Conservation (phyloP, 1,140 invertebrate genomes). For the Leptinotarsa defecta region DNA sequence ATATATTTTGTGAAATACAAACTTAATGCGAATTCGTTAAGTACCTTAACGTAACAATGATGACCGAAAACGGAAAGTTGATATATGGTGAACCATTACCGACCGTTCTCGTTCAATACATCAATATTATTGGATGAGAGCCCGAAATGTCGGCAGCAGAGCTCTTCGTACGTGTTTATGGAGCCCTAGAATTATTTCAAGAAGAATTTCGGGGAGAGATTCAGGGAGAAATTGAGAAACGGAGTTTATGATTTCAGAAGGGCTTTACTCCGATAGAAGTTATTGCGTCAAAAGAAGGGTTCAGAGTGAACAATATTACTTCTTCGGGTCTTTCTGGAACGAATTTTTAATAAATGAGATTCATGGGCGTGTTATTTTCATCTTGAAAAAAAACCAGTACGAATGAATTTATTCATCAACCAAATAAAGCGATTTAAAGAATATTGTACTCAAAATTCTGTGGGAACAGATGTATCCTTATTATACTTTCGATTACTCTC, state of each 20-base stretch:
- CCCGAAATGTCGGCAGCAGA: background rate
- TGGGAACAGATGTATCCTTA: too few relatives aligned
- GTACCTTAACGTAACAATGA: conserved; percentile 16
- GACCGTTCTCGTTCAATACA: background rate
- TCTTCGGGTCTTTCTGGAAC: background rate
- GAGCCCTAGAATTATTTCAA: background rate
- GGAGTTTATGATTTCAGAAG: background rate
- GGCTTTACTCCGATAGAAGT: background rate
- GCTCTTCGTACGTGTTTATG: background rate
- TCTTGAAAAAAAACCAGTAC: too few relatives aligned
- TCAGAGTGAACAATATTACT: background rate
- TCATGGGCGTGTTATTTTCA: too few relatives aligned
- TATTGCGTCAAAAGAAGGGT: background rate
- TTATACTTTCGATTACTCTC: too few relatives aligned
- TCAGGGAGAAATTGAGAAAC: background rate
- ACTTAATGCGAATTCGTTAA: background rate
- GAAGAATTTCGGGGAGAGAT: background rate
- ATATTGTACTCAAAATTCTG: too few relatives aligned
- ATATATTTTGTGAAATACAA: background rate
- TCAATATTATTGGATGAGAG: conserved; percentile 17
- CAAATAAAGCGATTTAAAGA: too few relatives aligned
- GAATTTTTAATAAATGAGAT: background rate
- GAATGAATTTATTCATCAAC: too few relatives aligned
- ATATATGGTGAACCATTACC: conserved; percentile 5
- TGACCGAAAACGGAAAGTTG: conserved; percentile 8